Conservation (phyloP, 2,113 vertebrate genomes). For the Eclectus roratus region DNA sequence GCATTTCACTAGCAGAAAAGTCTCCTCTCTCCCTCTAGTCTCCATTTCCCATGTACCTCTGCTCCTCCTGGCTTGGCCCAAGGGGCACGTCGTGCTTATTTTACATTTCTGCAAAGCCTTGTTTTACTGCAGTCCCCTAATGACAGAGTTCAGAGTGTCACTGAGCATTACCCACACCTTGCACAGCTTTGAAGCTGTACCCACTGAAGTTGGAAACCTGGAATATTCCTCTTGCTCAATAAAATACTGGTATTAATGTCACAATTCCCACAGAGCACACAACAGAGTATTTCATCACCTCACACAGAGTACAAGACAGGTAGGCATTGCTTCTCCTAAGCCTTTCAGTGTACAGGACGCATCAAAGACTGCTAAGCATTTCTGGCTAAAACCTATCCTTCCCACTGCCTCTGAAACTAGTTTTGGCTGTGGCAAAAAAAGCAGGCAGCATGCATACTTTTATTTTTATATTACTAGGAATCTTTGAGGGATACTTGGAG, state of each 20-base stretch:
- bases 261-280: neutral
- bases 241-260: neutral
- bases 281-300: accelerated
- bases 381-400: neutral
- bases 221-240: neutral
- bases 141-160: accelerated
- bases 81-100: accelerated
- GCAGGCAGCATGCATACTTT: neutral
- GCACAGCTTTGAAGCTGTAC: neutral
- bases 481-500: neutral
- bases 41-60: neutral
- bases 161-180: neutral
- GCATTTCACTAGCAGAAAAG: neutral
- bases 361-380: neutral
- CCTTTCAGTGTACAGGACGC: neutral
- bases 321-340: neutral
- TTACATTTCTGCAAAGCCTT: neutral
- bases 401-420: neutral
- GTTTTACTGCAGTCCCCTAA: neutral
- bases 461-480: neutral
- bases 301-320: neutral
- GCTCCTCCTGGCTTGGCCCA: neutral
- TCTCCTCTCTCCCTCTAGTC: neutral
- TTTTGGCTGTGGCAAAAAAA: neutral
- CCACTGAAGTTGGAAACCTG: neutral